Base-by-base conservation (phyloP, 1,140 invertebrate genomes). In the Caenorhabditis remanei region DNA sequence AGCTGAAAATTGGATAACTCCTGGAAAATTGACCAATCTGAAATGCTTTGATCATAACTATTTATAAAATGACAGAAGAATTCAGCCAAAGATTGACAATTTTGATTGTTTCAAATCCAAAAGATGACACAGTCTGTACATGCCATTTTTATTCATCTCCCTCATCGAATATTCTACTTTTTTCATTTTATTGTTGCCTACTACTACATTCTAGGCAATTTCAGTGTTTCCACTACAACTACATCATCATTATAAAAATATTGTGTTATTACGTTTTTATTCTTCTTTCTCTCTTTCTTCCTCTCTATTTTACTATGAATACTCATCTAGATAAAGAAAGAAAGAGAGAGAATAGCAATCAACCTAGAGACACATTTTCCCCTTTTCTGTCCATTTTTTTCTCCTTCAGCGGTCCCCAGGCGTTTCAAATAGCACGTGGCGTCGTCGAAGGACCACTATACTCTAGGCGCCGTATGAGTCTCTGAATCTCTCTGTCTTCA, bases 341-440 rank as follows among this genome's bases (percentile, higher is more conserved):
- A 16, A 8, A 58, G 56, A 58, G n/a, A 58, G 24, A 63, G 24
- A 32, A 63, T 11, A 40, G 61, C 61, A 63, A 63, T 63, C 61
- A 63, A 63, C 61, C 61, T 63, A 63, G 61, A 63, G 61, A 63
- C 61, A 63, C 61, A 21, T 63, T 63, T 63, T 40, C 50, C 16
- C 50, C 16, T 11, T 11, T 53, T 53, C 50, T 11, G 13, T 16
- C 50, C 9, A 11, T 14, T 53, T 63, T 21, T 63, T 63, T 40
- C 11, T 63, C n/a, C n/a, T 32, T 63, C 8, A 21, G 21, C 14
- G 21, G 61, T 21, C 32, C 61, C 61, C 21, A 8, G 24, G n/a
- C 21, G 61, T 14, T 21, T 63, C 61, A 58, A 14, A n/a, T 58
- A 24, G 61, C 19, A 21, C 19, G 19, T 13, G 21, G 21, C 21